phyloP scores from a whole-genome alignment of 2,113 vertebrate genomes.

The Halcyon malimbica region DNA sequence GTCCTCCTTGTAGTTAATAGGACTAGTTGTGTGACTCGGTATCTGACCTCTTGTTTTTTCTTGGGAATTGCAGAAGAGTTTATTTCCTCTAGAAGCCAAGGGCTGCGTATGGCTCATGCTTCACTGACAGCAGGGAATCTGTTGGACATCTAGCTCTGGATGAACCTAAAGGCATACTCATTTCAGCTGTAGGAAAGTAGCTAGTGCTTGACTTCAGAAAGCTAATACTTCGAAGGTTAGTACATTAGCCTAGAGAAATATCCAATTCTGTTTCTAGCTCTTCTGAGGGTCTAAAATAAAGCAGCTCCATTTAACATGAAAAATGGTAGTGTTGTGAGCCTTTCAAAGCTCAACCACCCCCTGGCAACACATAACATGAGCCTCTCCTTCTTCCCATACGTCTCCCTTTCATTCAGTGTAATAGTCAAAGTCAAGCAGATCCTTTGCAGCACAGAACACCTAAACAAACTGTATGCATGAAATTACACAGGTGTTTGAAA shows the following conservation, averaged over 20 bases:
- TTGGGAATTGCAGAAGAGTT: neutral
- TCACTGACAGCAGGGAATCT: neutral
- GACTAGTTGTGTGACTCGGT: neutral
- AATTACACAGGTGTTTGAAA: neutral
- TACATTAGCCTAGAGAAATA: conserved; percentile 15
- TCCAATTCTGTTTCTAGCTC: neutral
- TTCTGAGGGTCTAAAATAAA: neutral
- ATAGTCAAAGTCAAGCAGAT: neutral
- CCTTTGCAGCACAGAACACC: neutral
- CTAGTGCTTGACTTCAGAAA: neutral
- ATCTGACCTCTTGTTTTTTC: neutral
- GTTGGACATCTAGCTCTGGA: neutral
- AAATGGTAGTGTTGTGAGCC: neutral
- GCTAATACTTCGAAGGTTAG: neutral
- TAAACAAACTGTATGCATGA: neutral
- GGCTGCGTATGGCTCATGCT: neutral
- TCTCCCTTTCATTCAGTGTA: neutral
- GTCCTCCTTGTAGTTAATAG: neutral
- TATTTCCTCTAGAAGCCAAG: neutral
- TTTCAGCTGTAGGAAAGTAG: neutral
- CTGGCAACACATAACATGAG: neutral
- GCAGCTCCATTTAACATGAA: neutral
- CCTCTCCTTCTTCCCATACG: neutral
- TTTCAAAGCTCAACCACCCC: neutral
- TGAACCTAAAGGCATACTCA: neutral